Evolutionary conservation across 2,797 vertebrate species (phyloP), one percentile per base, ranked within the genome.

Genomic region (Coendou prehensilis): DNA sequence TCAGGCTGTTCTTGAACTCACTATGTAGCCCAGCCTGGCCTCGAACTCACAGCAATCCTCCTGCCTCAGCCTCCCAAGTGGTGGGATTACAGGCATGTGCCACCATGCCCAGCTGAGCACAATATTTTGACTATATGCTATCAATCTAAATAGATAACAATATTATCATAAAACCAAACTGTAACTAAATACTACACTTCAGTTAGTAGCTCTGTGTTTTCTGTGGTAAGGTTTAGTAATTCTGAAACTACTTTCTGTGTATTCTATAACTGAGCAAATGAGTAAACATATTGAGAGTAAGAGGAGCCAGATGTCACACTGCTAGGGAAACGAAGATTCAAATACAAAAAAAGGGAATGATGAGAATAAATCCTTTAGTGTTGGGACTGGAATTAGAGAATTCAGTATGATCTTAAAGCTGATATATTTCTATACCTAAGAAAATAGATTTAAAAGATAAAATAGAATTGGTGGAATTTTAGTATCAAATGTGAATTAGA

Each of bases 211-310:
- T 96, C 79, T 73, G 11, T 28, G 57, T 81, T 87, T 76, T 52
- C 73, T 92, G 61, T 73, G 71, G 22, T 33, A n/a, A 20, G 9
- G 59, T 6, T 73, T 79, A 57, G 20, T 69, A 26, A 91, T 85
- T 80, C 86, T 85, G 78, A 96, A 92, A 92, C 54, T 52, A 50
- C 78, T 87, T 37, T 88, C 54, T 92, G 33, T 50, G n/a, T 56
- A 23, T 86, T 69, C 69, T 37, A 15, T 50, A 87, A 56, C 1
- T 69, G 50, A 91, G 89, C 22, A 76, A 59, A 37, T 0, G 45
- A 81, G 69, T 50, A 71, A 86, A 67, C 15, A 37, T 1, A 6
- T 0, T 17, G 71, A 90, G 28, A 79, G 4, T 10, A n/a, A 56
- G 0, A 0, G 89, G 78, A 67, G 5, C 17, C 50, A 10, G 52